Base-by-base conservation (phyloP, 1,140 invertebrate species). In the Apocrypta bakeri region DNA sequence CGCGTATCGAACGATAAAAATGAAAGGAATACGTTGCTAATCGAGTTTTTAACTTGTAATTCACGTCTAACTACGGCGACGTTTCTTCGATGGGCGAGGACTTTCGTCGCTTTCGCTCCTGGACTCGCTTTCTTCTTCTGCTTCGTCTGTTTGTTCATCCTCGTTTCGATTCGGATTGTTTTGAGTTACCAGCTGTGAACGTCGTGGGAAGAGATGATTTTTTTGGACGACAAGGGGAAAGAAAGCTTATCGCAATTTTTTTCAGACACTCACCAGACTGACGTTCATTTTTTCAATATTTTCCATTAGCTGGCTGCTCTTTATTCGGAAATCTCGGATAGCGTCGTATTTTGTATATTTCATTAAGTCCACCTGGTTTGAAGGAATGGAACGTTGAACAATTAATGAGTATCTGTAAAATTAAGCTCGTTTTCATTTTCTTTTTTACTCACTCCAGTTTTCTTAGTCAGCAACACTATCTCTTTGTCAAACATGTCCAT, bases 401-500 rank as follows among this genome's bases (percentile, higher is more conserved):
- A 64, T 24, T 7, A 66, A 66, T 24, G 12, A 12, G 14, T 66
- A 0, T 66, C 27, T 29, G 2, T 3, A 66, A 66, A 66, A 66
- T 66, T 4, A 2, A 6, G n/a, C 14, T 61, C 12, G 27, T 24
- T 29, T 66, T 66, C 12, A 8, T 33, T 17, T 3, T 11, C 24
- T 37, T 79, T 42, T 33, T 74, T 66, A 56, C 29, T 92, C 84
- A 93, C 90, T 79, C 91, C 90, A 3, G 93, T 93, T 86, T 94
- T 95, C 69, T 94, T 94, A 3, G 92, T 91, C 40, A 95, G 87
- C 12, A 93, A 80, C 31, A 94, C 92, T 48, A 94, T 88, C 77
- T 92, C 93, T 86, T 94, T 94, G 56, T 93, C 92, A 77, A 94
- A 94, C 83, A 93, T 92, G 88, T 95, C 94, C 17, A 94, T 93